Evolutionary conservation across 2,888 invertebrate species (phyloP).

Genomic region (Artemia sinica): DNA sequence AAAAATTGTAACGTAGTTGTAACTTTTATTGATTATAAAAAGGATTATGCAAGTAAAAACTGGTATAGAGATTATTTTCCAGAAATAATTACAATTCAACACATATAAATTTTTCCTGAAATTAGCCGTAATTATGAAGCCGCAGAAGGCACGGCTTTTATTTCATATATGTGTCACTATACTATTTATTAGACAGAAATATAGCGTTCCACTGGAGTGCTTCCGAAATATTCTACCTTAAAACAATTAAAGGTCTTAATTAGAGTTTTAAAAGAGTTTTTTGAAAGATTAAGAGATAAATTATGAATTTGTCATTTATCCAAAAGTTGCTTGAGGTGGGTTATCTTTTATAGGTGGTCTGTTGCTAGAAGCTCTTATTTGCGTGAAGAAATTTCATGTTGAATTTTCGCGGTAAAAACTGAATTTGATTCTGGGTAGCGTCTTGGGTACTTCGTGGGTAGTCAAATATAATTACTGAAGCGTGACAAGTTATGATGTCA

Average conservation of each 20-base stretch:
- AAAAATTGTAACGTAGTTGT: too few relatives aligned
- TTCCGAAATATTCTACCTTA: constrained; percentile 8
- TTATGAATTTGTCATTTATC: constrained; percentile 11
- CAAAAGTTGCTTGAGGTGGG: background rate
- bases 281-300: constrained; percentile 11
- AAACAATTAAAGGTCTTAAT: constrained; percentile 8
- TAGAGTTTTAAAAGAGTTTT: background rate
- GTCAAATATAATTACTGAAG: background rate
- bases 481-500: constrained; percentile 2
- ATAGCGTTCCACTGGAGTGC: constrained; percentile 1
- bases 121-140: constrained; percentile 1
- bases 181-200: background rate
- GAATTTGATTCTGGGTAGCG: background rate
- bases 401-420: constrained; percentile 3
- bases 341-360: background rate
- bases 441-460: constrained; percentile 1
- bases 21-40: too few relatives aligned
- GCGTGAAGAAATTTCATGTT: background rate
- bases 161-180: background rate
- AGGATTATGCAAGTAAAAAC: too few relatives aligned
- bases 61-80: too few relatives aligned
- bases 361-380: background rate
- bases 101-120: background rate
- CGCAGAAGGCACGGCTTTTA: background rate
- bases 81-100: too few relatives aligned